Base-by-base conservation (phyloP, 2,113 vertebrate genomes). In the Plestiodon gilberti region DNA sequence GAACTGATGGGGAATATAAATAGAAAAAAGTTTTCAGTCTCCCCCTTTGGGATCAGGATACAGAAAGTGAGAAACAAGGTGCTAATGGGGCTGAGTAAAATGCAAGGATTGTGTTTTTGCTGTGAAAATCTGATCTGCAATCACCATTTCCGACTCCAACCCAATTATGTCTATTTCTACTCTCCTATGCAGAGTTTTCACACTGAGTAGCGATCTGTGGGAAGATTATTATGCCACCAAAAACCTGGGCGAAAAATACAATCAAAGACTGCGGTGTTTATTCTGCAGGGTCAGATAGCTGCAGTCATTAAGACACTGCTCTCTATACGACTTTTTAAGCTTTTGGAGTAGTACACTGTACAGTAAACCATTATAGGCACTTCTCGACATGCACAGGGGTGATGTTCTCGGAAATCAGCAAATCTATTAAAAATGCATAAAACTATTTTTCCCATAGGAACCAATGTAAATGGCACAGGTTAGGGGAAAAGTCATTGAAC, bases 101-200 rank as follows among this genome's bases (percentile, higher is more conserved):
- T 79, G 57, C 57, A 79, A 62, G 11, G 13, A 14, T 62, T 20
- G 77, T n/a, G 61, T 30, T 38, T 79, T 61, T 62, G 57, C 57
- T 79, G 77, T 74, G 71, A 74, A 74, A 74, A 74, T 74, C 71
- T 74, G 35, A 18, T 14, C n/a, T 59, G 76, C 76, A 78, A 78
- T n/a, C 25, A 62, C 33, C 30, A 62, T 25, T 62, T 79, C 57
- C 33, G 23, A 28, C n/a, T 79, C 18, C 77, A 79, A 59, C 9
- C 33, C 38, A 61, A 61, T 79, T 79, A 38, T 61, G n/a, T 28
- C 20, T 23, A 33, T 48, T 78, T 25, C 38, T 61, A 38, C 20
- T 33, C 38, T 79, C 20, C 77, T 79, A 23, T 35, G 52, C 20
- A 78, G 76, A 18, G 57, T 59, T 77, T 78, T 78, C 48, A 33